Conservation (phyloP, 30 jellyfish, hydroid and myxozoan genomes). For the Cassiopea xamachana region DNA sequence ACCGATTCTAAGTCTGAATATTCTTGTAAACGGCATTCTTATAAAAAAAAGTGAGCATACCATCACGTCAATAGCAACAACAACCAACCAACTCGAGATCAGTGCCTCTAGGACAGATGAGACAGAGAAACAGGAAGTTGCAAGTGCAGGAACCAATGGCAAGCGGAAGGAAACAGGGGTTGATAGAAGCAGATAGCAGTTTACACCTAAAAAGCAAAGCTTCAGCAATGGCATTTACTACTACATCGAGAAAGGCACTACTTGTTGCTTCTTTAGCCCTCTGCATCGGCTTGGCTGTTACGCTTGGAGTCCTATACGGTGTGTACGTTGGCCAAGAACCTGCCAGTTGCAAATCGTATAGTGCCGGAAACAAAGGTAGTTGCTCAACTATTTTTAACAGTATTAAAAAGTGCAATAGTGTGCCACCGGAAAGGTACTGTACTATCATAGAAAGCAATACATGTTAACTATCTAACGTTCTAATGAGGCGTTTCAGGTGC, state of each 20-base stretch:
- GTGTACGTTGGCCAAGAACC: not conserved
- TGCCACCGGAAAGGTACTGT: not conserved
- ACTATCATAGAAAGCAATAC: not conserved
- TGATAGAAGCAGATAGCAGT: not conserved
- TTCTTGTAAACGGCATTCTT: no score
- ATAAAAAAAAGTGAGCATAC: not conserved
- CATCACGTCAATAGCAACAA: not conserved
- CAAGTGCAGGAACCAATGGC: not conserved
- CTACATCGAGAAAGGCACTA: not conserved
- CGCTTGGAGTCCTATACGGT: not conserved
- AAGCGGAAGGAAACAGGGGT: conserved; percentile 38
- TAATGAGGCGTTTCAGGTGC: no score
- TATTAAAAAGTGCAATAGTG: not conserved
- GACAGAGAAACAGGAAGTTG: not conserved
- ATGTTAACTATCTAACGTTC: no score
- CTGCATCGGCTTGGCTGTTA: conserved; percentile 8
- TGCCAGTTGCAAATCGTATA: not conserved
- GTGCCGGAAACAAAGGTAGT: not conserved
- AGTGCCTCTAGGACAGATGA: not conserved
- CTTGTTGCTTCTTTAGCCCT: not conserved
- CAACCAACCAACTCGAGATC: not conserved
- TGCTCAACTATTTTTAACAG: not conserved
- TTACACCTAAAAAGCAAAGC: no score
- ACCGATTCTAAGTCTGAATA: no score
- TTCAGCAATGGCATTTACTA: not conserved